These are phyloP conservation scores for Columba guinea DNA, from an alignment of 2,797 vertebrate species.

Conservation along the genomic window DNA sequence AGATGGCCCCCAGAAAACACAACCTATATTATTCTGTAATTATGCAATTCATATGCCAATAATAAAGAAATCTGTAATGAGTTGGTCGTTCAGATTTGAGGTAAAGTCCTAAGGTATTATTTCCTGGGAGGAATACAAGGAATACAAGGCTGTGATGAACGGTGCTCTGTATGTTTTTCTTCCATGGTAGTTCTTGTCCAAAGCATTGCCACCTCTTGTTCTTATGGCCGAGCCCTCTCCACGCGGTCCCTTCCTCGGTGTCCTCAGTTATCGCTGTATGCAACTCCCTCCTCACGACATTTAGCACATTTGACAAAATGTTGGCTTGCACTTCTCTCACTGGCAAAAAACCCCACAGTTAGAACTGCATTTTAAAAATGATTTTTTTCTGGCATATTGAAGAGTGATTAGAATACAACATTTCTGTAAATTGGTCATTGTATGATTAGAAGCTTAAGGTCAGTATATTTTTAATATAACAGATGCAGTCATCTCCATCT, in stretches of 20 bases:
- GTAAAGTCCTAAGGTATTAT: neutral
- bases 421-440: conserved; percentile 27
- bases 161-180: neutral
- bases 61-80: neutral
- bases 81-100: neutral
- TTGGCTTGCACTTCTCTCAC: conserved; percentile 29
- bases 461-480: conserved; percentile 23
- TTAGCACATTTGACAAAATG: neutral
- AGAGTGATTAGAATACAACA: conserved; percentile 8
- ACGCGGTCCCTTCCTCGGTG: neutral
- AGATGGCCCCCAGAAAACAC: neutral
- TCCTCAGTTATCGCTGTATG: neutral
- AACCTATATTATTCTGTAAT: neutral
- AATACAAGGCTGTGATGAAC: neutral
- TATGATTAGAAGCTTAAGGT: conserved; percentile 27
- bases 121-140: neutral
- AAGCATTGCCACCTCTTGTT: neutral
- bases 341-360: neutral
- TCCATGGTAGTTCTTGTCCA: neutral
- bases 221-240: neutral
- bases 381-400: conserved; percentile 15
- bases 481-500: neutral
- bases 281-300: neutral
- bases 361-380: neutral
- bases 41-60: neutral